Evolutionary conservation across 2,888 invertebrate genomes (phyloP).

Genomic region (Myathropa florea): DNA sequence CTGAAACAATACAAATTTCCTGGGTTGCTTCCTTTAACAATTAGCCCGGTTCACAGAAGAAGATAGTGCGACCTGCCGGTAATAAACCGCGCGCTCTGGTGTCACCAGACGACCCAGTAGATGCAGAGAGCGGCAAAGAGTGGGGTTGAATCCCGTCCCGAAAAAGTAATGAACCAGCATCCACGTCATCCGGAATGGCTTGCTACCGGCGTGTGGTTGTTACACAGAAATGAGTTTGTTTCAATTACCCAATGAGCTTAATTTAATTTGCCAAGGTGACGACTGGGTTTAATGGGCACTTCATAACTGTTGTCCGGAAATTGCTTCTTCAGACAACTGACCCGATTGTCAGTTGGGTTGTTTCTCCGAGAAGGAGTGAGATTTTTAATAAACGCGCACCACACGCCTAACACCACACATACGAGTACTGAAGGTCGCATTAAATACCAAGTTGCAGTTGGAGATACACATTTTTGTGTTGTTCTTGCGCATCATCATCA

Average conservation of each 20-base stretch:
- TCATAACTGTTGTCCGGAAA: slow-evolving; percentile 16
- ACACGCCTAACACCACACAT: background rate
- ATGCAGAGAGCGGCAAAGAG: background rate
- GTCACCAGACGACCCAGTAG: slow-evolving; percentile 26
- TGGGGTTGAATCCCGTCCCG: background rate
- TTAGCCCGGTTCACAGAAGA: slow-evolving; percentile 51
- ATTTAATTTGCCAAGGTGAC: slow-evolving; percentile 61
- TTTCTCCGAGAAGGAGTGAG: background rate
- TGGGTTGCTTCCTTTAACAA: slow-evolving; percentile 67
- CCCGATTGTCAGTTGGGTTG: background rate
- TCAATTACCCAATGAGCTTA: slow-evolving; percentile 68
- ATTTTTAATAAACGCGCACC: slow-evolving; percentile 53
- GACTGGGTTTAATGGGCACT: slow-evolving; percentile 62
- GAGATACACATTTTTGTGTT: background rate
- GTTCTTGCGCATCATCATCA: slow-evolving; percentile 8
- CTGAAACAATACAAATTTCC: slow-evolving; percentile 71
- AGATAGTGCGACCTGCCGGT: slow-evolving; percentile 31
- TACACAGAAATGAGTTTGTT: slow-evolving; percentile 62
- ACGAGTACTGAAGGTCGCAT: slow-evolving; percentile 35
- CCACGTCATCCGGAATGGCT: slow-evolving; percentile 3
- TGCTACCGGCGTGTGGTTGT: slow-evolving; percentile 33
- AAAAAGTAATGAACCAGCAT: slow-evolving; percentile 34
- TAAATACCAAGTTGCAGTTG: slow-evolving; percentile 38
- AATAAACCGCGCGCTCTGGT: slow-evolving; percentile 52
- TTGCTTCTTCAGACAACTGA: slow-evolving; percentile 22